Base-by-base conservation (phyloP, 2,888 invertebrate genomes). In the Camponotus fellah region DNA sequence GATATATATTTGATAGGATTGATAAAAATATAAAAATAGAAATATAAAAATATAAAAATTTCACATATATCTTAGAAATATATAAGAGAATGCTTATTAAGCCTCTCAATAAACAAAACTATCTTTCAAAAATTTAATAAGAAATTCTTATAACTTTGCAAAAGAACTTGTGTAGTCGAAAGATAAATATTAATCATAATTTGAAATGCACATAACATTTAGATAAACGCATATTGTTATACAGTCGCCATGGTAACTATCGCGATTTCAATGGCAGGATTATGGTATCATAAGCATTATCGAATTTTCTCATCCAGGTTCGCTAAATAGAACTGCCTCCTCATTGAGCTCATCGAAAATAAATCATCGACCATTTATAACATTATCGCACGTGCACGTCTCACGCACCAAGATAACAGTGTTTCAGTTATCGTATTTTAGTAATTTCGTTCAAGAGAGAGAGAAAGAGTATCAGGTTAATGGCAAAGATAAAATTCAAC, bases 181-280 rank as follows among this genome's bases (percentile, higher is more conserved):
- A 37, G 10, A 46, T 34, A 43, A n/a, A n/a, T 46, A 37, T 14
- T 43, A 21, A 58, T 58, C 17, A 21, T 71, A 60, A 80, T 37
- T 60, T 8, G 21, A 79, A 69, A 79, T 60, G 12, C 46, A 58
- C 21, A 8, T 43, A 34, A 10, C 32, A 62, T 60, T 75, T 81
- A 71, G 60, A 74, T 82, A 88, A 88, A 83, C 75, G 43, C 32
- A 14, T 60, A 77, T 88, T 84, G 80, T 82, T 84, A 26, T 88
- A 77, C 80, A 84, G 85, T 82, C 75, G 81, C 69, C 77, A 71
- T 85, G 84, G 85, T 62, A 79, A 83, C 43, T 49, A 74, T 68
- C 66, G 81, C 64, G 71, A 77, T 77, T 62, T 74, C 71, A 64
- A 37, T 69, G 80, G 17, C 32, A 37, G 72, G 85, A 85, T 88